Percentiles rank a stretch among this genome's conserved stretches.
Evolutionary conservation across 2,888 invertebrate genomes (phyloP).

Genomic region (Artemia sinica): DNA sequence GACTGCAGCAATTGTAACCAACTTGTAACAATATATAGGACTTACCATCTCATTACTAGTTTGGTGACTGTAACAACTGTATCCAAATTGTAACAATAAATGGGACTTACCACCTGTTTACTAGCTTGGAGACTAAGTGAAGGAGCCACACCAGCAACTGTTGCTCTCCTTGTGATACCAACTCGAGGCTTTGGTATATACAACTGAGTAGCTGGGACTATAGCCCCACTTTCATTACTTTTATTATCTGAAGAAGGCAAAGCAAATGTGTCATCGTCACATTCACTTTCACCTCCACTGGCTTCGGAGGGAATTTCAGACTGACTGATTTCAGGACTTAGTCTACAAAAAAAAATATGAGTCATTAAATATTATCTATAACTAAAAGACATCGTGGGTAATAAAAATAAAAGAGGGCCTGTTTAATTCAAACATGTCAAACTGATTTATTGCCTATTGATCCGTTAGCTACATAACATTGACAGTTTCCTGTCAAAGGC

Average conservation of each 20-base stretch:
- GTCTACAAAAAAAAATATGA: slow-evolving; percentile 14
- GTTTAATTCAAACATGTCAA: too few relatives aligned
- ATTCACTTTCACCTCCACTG: slow-evolving; percentile 27
- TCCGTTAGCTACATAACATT: too few relatives aligned
- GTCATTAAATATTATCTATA: neutral
- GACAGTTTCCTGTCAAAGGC: too few relatives aligned
- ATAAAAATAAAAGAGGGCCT: too few relatives aligned
- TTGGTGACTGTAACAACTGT: too few relatives aligned
- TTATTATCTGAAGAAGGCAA: slow-evolving; percentile 23
- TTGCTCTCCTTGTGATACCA: slow-evolving; percentile 60
- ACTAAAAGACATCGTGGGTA: neutral
- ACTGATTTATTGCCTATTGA: too few relatives aligned
- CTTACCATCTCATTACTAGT: too few relatives aligned
- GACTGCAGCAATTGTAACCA: too few relatives aligned
- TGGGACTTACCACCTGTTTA: too few relatives aligned
- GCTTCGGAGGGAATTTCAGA: slow-evolving; percentile 20
- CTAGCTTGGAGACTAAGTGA: slow-evolving; percentile 37
- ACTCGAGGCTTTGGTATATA: slow-evolving; percentile 58
- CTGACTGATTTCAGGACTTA: slow-evolving; percentile 16
- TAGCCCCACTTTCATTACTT: slow-evolving; percentile 28
- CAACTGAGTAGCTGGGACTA: slow-evolving; percentile 37
- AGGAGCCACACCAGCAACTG: slow-evolving; percentile 60
- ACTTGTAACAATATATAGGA: too few relatives aligned
- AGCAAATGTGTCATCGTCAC: slow-evolving; percentile 24
- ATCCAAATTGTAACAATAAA: too few relatives aligned